These are phyloP conservation scores for Cuniculus paca DNA, from an alignment of 2,797 vertebrate species.

Conservation along the genomic window DNA sequence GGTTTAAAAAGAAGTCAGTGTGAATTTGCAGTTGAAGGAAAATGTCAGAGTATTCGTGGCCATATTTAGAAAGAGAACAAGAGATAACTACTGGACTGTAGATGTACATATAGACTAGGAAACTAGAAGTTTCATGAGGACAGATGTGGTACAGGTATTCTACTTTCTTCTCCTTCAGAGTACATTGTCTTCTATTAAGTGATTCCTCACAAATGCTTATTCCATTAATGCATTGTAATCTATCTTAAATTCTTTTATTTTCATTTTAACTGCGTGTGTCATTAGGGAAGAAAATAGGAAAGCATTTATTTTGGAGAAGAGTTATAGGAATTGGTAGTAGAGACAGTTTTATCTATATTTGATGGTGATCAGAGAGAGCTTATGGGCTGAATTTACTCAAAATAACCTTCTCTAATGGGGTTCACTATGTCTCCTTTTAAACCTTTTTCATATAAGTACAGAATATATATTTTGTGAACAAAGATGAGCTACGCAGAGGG, in stretches of 20 bases:
- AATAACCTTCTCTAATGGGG: conserved; percentile 44
- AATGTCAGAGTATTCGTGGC: neutral
- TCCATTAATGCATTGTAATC: neutral
- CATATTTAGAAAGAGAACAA: neutral
- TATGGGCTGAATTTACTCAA: conserved; percentile 17
- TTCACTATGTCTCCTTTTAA: conserved; percentile 5
- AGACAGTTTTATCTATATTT: conserved; percentile 58
- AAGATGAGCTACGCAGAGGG: conserved; percentile 12
- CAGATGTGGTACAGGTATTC: neutral
- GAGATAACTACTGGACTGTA: neutral
- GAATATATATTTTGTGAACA: neutral
- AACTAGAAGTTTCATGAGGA: neutral
- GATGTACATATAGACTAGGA: neutral
- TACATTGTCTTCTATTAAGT: neutral
- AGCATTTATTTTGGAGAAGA: conserved; percentile 22
- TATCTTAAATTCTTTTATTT: neutral
- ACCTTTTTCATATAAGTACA: neutral
- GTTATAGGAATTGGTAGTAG: neutral
- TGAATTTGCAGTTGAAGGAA: neutral
- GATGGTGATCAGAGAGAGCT: neutral
- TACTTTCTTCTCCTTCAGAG: neutral
- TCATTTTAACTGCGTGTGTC: conserved; percentile 33
- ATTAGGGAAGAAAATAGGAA: neutral
- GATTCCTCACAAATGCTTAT: neutral
- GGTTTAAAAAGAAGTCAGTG: neutral